Conservation (phyloP, 2,888 invertebrate genomes). For the Philereme transversata region DNA sequence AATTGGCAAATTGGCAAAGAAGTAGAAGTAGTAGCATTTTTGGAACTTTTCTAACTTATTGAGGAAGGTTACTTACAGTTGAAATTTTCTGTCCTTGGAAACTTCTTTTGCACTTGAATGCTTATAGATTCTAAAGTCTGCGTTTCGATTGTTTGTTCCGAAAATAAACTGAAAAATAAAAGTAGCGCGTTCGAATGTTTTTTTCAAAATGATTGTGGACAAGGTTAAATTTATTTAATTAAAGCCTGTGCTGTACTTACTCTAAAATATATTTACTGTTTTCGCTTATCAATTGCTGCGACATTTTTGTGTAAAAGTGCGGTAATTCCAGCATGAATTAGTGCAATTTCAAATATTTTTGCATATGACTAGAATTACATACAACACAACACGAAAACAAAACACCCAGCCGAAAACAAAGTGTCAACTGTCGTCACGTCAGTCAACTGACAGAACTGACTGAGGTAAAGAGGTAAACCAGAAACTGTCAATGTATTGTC, state of each 20-base stretch:
- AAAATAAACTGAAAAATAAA: slow-evolving; percentile 85
- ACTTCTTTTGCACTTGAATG: slow-evolving; percentile 90
- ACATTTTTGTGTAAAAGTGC: slow-evolving; percentile 52
- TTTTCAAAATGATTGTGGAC: background rate
- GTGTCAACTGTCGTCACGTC: background rate
- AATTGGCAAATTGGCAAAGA: too few species aligned
- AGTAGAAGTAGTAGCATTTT: too few species aligned
- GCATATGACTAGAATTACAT: too few species aligned
- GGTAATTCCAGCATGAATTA: slow-evolving; percentile 26
- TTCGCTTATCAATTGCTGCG: slow-evolving; percentile 73
- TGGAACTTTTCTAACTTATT: background rate
- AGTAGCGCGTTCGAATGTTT: slow-evolving; percentile 10
- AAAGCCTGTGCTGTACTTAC: slow-evolving; percentile 53
- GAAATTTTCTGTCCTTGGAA: slow-evolving; percentile 90
- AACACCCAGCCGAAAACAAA: background rate
- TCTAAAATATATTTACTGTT: slow-evolving; percentile 80
- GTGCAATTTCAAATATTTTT: background rate
- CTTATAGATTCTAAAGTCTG: slow-evolving; percentile 91
- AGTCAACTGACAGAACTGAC: too few species aligned
- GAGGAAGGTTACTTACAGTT: slow-evolving; percentile 81
- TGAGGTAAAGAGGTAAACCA: too few species aligned
- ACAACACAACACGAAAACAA: slow-evolving; percentile 5
- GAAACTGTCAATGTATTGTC: too few species aligned
- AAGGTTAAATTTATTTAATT: slow-evolving; percentile 37
- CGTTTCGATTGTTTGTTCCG: slow-evolving; percentile 88